Percentiles rank a stretch among this genome's conserved stretches.
Conservation (phyloP, 30 jellyfish, hydroid and myxozoan species). For the Turritopsis dohrnii region DNA sequence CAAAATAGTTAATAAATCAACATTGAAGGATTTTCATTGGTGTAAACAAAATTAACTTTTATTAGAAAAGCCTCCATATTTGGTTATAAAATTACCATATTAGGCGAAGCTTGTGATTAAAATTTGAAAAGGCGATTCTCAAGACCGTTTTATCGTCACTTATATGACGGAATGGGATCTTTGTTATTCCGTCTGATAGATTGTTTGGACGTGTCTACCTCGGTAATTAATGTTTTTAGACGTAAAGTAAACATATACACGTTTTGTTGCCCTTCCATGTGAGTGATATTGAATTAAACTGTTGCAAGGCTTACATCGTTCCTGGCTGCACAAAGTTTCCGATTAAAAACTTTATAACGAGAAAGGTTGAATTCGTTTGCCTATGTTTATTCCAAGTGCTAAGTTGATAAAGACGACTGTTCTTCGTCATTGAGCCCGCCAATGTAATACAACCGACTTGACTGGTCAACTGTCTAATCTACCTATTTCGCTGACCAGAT, state of each 20-base stretch:
- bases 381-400: no score
- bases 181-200: not conserved
- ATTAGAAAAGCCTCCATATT: not conserved
- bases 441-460: not conserved
- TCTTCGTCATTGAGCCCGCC: no score
- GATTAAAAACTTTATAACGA: no score
- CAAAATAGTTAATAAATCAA: not conserved
- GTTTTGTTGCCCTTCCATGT: no score
- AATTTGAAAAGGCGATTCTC: not conserved
- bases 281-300: no score
- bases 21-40: not conserved
- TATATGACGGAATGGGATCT: not conserved
- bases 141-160: not conserved
- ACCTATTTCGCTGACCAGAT: not conserved
- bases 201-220: no score
- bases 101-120: not conserved
- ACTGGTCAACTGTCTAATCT: not conserved
- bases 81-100: not conserved
- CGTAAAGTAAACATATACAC: no score
- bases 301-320: no score
- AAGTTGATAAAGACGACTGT: no score
- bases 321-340: no score
- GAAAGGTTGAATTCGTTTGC: no score
- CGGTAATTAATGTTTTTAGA: no score
- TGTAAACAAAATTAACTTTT: not conserved